Evolutionary conservation across 2,797 vertebrate species (phyloP), one percentile per base, ranked within the genome.

Genomic region (Triplophysa bombifrons): DNA sequence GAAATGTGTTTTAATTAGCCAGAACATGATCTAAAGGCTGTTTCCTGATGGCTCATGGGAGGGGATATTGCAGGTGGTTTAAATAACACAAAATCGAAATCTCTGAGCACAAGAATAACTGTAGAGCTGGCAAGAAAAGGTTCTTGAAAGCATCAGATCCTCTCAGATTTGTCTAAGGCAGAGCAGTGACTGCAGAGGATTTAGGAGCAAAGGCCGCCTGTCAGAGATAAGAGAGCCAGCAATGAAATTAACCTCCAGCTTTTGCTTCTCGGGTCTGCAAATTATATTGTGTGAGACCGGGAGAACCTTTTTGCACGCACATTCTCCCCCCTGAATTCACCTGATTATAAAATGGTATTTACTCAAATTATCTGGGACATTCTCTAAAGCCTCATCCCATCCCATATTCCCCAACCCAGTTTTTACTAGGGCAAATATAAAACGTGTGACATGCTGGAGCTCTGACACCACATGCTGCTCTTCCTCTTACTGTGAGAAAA

Each of bases 171-270:
- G 27, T 55, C 72, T 81, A 69, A 77, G 76, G 53, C 72, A 76
- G 69, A 63, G 20, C 73, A 56, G 51, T 27, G 16, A 74, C 80
- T 79, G 74, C 83, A 87, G 83, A 84, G 85, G 78, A 83, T 82
- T 84, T 68, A 79, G 50, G 70, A 80, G 60, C 41, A 85, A 69
- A 75, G 53, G 78, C 80, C 69, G 66, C 86, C 75, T 83, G 67
- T 81, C 76, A 20, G 64, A 85, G 84, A 85, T 85, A 84, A 89
- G 65, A 86, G 82, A 85, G 85, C 82, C 83, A 72, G 84, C 87
- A 88, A 90, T 90, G 48, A 86, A 87, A 91, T 93, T 91, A 91
- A 90, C 90, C 88, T 88, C 77, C 84, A 85, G 85, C 74, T 81
- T 87, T 82, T 88, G 85, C 87, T 90, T 88, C 84, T 84, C 81